Evolutionary conservation across 2,888 invertebrate species (phyloP).

Genomic region (Desoria tigrina): DNA sequence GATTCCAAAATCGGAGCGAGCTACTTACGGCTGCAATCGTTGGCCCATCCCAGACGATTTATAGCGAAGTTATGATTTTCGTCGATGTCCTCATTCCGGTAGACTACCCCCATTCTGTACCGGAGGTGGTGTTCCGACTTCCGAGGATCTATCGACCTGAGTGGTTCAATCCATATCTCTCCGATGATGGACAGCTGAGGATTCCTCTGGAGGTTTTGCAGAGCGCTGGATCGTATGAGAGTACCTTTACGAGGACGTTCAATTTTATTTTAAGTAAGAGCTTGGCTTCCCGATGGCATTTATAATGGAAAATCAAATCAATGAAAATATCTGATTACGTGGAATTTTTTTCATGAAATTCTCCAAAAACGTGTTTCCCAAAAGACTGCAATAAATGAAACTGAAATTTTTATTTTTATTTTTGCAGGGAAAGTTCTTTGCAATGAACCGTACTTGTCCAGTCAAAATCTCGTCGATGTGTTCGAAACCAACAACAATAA

Average conservation of each 20-base stretch:
- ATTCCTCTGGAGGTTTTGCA: background rate
- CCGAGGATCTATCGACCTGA: background rate
- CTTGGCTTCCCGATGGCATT: too few species aligned
- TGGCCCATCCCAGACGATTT: constrained; percentile 87
- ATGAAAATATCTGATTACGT: too few species aligned
- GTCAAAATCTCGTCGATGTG: too few species aligned
- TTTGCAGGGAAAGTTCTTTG: too few species aligned
- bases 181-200: background rate
- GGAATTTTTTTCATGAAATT: too few species aligned
- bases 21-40: constrained; percentile 86
- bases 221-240: background rate
- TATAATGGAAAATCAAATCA: too few species aligned
- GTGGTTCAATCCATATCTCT: background rate
- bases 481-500: too few species aligned
- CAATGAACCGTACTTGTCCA: too few species aligned
- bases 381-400: too few species aligned
- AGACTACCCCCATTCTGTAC: background rate
- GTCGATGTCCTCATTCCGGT: constrained; percentile 60
- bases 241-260: background rate
- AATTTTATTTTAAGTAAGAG: background rate
- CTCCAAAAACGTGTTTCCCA: too few species aligned
- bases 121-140: background rate
- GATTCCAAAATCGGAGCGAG: constrained; percentile 60
- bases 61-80: constrained; percentile 89
- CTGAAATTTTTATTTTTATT: too few species aligned